phyloP scores from a whole-genome alignment of 37 sponge, comb jelly and placozoan genomes.

The Amphimedon queenslandica region DNA sequence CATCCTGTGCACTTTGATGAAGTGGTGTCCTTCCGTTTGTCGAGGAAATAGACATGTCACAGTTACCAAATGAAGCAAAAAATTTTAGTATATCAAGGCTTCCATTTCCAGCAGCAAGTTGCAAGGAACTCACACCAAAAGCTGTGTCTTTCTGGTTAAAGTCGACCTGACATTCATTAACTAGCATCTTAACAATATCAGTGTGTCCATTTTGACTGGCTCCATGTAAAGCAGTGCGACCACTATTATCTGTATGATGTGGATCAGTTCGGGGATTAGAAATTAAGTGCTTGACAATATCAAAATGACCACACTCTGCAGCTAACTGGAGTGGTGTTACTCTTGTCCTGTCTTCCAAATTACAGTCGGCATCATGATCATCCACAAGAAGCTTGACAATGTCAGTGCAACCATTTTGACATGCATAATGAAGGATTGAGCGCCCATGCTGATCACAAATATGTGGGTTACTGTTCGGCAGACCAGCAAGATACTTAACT shows the following conservation, averaged over 20 bases:
- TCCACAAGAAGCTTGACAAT: slow-evolving; percentile 33
- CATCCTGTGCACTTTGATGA: slow-evolving; percentile 34
- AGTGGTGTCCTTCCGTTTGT: slow-evolving; percentile 31
- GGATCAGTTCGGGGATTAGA: neutral
- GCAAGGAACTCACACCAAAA: slow-evolving; percentile 23
- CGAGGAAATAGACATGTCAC: slow-evolving; percentile 7
- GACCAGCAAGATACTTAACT: slow-evolving; percentile 26
- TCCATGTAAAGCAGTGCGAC: slow-evolving; percentile 24
- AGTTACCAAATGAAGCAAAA: slow-evolving; percentile 17
- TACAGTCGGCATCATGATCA: slow-evolving; percentile 11
- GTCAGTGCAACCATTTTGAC: slow-evolving; percentile 37
- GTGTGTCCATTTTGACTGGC: slow-evolving; percentile 47
- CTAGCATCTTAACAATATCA: slow-evolving; percentile 28
- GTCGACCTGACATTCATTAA: slow-evolving; percentile 13
- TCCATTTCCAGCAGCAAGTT: slow-evolving; percentile 45
- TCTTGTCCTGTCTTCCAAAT: slow-evolving; percentile 3
- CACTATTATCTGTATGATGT: slow-evolving; percentile 22
- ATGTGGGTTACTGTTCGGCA: neutral
- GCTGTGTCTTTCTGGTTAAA: slow-evolving; percentile 6
- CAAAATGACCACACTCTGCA: slow-evolving; percentile 32
- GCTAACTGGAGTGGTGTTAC: slow-evolving; percentile 35
- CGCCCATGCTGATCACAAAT: slow-evolving; percentile 29
- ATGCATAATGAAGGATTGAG: slow-evolving; percentile 26
- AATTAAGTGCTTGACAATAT: slow-evolving; percentile 27
- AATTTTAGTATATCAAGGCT: slow-evolving; percentile 14